phyloP scores from a whole-genome alignment of 2,113 vertebrate genomes.

The Actenoides lindsayi region DNA sequence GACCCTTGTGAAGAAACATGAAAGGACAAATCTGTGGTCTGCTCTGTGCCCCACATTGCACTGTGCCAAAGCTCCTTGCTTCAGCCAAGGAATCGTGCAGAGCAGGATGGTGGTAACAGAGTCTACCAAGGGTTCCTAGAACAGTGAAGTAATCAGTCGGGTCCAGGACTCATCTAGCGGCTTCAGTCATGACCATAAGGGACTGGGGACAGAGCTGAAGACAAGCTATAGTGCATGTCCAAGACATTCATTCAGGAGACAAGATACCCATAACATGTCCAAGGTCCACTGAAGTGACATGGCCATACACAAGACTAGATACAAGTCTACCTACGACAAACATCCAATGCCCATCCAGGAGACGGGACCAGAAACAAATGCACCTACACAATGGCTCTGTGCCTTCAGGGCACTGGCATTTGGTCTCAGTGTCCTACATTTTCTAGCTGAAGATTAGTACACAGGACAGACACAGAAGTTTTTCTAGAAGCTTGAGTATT shows the following conservation, averaged over 20 bases:
- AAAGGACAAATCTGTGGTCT: neutral
- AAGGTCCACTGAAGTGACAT: neutral
- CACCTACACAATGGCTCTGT: neutral
- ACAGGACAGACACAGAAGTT: neutral
- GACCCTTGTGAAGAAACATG: neutral
- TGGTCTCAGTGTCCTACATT: neutral
- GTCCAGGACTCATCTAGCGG: neutral
- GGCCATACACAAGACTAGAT: neutral
- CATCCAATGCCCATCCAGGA: neutral
- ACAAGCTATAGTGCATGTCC: rapidly evolving
- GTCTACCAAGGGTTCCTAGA: neutral
- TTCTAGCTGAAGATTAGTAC: neutral
- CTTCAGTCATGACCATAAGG: neutral
- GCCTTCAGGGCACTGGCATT: neutral
- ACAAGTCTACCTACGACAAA: neutral
- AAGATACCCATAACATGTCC: neutral
- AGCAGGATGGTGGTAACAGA: neutral
- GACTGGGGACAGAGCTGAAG: neutral
- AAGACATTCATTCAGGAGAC: neutral
- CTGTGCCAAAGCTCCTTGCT: neutral
- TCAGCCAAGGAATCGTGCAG: neutral
- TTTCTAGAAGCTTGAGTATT: neutral
- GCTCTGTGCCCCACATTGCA: rapidly evolving
- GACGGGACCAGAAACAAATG: neutral
- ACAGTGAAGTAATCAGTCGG: neutral